Evolutionary conservation across 1,140 invertebrate genomes (phyloP), one percentile per base, ranked within the genome.

Genomic region (Heliconius nattereri): DNA sequence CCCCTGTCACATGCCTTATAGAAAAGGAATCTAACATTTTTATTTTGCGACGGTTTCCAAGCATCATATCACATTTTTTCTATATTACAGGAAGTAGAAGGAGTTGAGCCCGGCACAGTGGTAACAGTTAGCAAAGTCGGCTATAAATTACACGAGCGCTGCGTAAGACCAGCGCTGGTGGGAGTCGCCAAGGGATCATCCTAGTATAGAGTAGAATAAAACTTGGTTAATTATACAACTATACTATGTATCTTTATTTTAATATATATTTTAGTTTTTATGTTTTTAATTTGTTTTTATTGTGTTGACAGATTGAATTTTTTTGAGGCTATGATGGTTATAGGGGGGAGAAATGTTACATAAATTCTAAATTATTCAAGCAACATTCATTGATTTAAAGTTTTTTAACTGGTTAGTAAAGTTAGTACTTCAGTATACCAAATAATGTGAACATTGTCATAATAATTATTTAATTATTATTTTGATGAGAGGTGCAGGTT

Each of bases 51-150:
- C 20, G 52, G 3, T 16, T n/a, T 54, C 6, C 19, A 54, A 54
- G 3, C 6, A 54, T 2, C 7, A 54, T 20, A n/a, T 54, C 6
- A 23, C n/a, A 7, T 57, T 57, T 57, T 23, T 57, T 57, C 54
- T 57, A n/a, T 23, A 23, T 57, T 23, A 0, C 82, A 94, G 92
- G 97, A 97, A 78, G 97, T 97, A 79, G 95, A 97, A 85, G 96
- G 97, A 1, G 98, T 98, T 85, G 96, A 97, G 75, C 94, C 97
- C 5, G 98, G 98, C 66, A 98, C 97, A 5, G 96, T 99, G 54
- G 97, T 98, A 23, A 96, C 98, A 19, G 98, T 99, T 3, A 98
- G 98, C 66, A 99, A 99, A 96, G 96, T 99, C 71, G 99, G 99
- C 23, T 99, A 99, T 92, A 98, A 98, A 94, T 95, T 99, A 70